Evolutionary conservation across 2,888 invertebrate genomes (phyloP).

Genomic region (Arctia plantaginis): DNA sequence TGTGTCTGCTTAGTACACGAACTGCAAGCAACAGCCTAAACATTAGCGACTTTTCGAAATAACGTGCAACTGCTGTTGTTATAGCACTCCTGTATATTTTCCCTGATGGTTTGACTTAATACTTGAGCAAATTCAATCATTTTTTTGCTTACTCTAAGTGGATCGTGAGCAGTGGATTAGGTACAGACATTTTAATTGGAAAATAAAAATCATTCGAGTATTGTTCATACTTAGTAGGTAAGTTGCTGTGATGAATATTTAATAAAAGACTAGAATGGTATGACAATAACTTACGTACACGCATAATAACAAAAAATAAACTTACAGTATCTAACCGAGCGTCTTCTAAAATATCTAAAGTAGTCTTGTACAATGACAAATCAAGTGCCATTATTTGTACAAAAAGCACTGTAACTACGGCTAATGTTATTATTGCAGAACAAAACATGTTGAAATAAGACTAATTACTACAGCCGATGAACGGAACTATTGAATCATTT

Average conservation of each 20-base stretch:
- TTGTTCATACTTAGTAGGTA: background rate
- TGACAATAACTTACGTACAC: background rate
- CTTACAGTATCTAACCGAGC: conserved; percentile 77
- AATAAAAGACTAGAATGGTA: background rate
- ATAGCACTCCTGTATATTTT: too few species aligned
- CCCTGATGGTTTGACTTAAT: too few species aligned
- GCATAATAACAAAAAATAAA: conserved; percentile 26
- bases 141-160: too few species aligned
- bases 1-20: too few species aligned
- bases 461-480: conserved; percentile 7
- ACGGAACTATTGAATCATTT: conserved; percentile 26
- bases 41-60: too few species aligned
- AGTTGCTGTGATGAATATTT: background rate
- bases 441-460: conserved; percentile 29
- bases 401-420: conserved; percentile 16
- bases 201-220: background rate
- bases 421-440: conserved; percentile 20
- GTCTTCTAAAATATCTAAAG: conserved; percentile 69
- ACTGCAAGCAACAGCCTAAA: too few species aligned
- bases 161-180: too few species aligned
- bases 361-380: conserved; percentile 42
- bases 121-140: too few species aligned
- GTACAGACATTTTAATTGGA: background rate
- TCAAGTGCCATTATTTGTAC: conserved; percentile 27
- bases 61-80: too few species aligned